Conservation (phyloP, 35 echinoderm and acorn worm genomes). For the Apostichopus japonicus region DNA sequence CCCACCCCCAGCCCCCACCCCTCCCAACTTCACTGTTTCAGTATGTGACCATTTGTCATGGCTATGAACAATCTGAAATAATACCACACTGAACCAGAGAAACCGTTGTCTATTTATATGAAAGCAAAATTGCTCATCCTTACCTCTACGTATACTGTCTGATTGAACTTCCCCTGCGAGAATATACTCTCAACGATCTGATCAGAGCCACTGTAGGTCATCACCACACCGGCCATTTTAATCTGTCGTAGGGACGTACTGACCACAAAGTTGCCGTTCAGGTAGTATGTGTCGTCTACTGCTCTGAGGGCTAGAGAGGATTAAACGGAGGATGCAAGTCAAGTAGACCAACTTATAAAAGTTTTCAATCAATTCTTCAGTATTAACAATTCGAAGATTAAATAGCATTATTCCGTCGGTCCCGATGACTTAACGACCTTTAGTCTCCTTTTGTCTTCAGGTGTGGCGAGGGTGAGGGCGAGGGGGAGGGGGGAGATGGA, state of each 20-base stretch:
- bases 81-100: neutral
- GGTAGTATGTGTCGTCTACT: slow-evolving; percentile 52
- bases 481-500: no score
- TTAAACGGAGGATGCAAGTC: neutral
- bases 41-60: no score
- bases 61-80: no score
- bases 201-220: slow-evolving; percentile 85
- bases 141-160: slow-evolving; percentile 73
- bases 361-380: neutral
- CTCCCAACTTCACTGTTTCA: no score
- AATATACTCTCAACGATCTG: slow-evolving; percentile 76
- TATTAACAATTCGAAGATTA: neutral
- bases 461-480: no score
- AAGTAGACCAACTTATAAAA: neutral
- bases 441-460: no score
- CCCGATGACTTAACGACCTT: no score
- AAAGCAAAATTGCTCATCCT: neutral
- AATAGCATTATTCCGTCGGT: no score
- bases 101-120: neutral
- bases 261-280: slow-evolving; percentile 90
- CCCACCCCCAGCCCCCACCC: no score
- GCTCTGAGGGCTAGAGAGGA: slow-evolving; percentile 66
- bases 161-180: slow-evolving; percentile 62
- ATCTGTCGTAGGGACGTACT: slow-evolving; percentile 69
- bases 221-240: slow-evolving; percentile 62